phyloP scores from a whole-genome alignment of 1,140 invertebrate species.

The Arctopsyche grandis region DNA sequence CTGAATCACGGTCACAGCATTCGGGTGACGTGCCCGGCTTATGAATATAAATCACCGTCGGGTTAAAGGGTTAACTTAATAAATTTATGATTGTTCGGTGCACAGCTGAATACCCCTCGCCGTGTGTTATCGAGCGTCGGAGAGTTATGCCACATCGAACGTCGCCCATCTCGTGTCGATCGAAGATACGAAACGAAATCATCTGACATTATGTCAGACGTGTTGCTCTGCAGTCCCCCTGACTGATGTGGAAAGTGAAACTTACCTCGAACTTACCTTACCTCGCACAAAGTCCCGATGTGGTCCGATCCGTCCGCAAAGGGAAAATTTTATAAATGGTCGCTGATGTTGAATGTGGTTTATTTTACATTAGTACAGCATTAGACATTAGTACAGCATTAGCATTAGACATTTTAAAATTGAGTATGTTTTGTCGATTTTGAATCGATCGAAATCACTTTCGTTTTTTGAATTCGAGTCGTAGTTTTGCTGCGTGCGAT shows the following conservation, averaged over 20 bases:
- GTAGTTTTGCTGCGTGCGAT: too few relatives aligned
- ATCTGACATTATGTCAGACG: slow-evolving; percentile 2
- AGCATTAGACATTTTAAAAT: too few relatives aligned
- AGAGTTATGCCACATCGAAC: slow-evolving; percentile 31
- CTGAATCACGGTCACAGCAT: background rate
- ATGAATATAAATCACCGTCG: slow-evolving; percentile 52
- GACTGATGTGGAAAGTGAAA: background rate
- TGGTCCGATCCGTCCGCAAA: too few relatives aligned
- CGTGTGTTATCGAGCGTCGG: slow-evolving; percentile 37
- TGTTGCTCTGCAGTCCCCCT: background rate
- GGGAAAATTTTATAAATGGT: too few relatives aligned
- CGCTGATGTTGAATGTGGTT: too few relatives aligned
- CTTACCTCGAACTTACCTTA: background rate
- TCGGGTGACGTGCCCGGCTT: slow-evolving; percentile 32
- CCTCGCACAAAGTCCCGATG: too few relatives aligned
- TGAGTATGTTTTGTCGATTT: too few relatives aligned
- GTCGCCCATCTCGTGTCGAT: background rate
- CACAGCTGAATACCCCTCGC: slow-evolving; percentile 3
- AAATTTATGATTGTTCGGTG: slow-evolving; percentile 44
- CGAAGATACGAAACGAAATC: background rate
- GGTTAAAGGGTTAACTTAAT: slow-evolving; percentile 52
- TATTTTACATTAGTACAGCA: too few relatives aligned
- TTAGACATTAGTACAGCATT: too few relatives aligned
- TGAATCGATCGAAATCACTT: too few relatives aligned
- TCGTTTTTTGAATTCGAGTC: too few relatives aligned